Evolutionary conservation across 2,797 vertebrate genomes (phyloP).

Genomic region (Masticophis lateralis): DNA sequence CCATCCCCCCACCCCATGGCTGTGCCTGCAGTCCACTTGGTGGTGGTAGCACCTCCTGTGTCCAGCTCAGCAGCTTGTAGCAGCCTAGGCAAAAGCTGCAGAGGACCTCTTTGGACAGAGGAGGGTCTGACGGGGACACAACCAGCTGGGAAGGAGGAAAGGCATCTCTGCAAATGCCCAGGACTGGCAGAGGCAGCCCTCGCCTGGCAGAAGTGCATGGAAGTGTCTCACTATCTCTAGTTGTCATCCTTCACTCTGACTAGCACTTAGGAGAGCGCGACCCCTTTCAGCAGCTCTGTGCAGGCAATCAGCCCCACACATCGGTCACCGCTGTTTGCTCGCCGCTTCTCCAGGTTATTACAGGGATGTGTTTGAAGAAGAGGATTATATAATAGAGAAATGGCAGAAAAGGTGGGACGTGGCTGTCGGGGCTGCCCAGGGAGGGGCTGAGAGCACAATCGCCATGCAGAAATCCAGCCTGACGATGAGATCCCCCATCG

Average conservation of each 20-base stretch:
- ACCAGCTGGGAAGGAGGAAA: conserved; percentile 39
- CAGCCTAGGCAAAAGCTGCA: conserved; percentile 47
- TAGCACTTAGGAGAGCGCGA: conserved; percentile 76
- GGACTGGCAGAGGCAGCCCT: conserved; percentile 43
- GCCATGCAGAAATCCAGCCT: background rate
- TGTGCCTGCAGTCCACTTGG: accelerated
- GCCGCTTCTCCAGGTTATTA: conserved; percentile 19
- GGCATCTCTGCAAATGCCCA: background rate
- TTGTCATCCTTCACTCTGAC: conserved; percentile 77
- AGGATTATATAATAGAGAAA: background rate
- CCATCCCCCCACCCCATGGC: too few species aligned
- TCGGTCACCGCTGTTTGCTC: conserved; percentile 61
- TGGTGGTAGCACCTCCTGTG: background rate
- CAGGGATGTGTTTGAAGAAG: background rate
- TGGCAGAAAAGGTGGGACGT: background rate
- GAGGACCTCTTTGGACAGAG: conserved; percentile 4
- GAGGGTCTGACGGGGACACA: background rate
- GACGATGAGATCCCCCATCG: background rate
- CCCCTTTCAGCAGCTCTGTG: conserved; percentile 75
- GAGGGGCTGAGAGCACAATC: background rate
- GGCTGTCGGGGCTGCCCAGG: background rate
- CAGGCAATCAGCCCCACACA: conserved; percentile 70
- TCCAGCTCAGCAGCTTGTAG: background rate
- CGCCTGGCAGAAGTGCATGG: conserved; percentile 63
- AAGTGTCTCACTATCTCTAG: conserved; percentile 70